Evolutionary conservation across 2,113 vertebrate species (phyloP).

Genomic region (Cacatua alba): DNA sequence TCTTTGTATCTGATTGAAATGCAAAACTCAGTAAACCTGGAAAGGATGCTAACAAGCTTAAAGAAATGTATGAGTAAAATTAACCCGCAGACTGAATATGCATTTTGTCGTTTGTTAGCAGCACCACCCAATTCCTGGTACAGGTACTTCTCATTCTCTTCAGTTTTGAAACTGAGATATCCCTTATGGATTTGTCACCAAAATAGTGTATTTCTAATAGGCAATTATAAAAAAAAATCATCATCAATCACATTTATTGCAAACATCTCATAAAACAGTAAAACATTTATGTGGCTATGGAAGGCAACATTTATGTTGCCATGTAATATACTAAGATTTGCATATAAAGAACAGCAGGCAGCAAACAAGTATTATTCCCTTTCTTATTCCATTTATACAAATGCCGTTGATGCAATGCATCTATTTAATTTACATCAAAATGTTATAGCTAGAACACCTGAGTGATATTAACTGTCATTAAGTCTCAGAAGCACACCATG

Average conservation of each 20-base stretch:
- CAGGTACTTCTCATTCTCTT: constrained; percentile 8
- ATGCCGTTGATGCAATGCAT: constrained; percentile 56
- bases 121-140: constrained; percentile 1
- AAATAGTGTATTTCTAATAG: constrained; percentile 76
- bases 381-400: constrained; percentile 70
- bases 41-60: constrained; percentile 66
- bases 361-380: constrained; percentile 67
- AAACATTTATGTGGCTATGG: constrained; percentile 74
- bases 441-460: constrained; percentile 56
- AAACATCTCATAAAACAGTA: constrained; percentile 77
- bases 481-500: not conserved
- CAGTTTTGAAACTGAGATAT: constrained; percentile 55
- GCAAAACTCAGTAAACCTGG: constrained; percentile 66
- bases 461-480: not conserved
- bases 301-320: constrained; percentile 64
- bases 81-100: constrained; percentile 43
- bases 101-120: constrained; percentile 37
- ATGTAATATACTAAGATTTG: constrained; percentile 73
- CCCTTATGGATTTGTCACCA: constrained; percentile 67
- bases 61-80: constrained; percentile 70
- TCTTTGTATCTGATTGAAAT: constrained; percentile 74
- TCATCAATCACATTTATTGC: constrained; percentile 80
- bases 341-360: constrained; percentile 77
- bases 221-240: constrained; percentile 72
- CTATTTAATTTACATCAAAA: constrained; percentile 69